Conservation (phyloP, 2,888 invertebrate genomes). For the Mycalesis mineus region DNA sequence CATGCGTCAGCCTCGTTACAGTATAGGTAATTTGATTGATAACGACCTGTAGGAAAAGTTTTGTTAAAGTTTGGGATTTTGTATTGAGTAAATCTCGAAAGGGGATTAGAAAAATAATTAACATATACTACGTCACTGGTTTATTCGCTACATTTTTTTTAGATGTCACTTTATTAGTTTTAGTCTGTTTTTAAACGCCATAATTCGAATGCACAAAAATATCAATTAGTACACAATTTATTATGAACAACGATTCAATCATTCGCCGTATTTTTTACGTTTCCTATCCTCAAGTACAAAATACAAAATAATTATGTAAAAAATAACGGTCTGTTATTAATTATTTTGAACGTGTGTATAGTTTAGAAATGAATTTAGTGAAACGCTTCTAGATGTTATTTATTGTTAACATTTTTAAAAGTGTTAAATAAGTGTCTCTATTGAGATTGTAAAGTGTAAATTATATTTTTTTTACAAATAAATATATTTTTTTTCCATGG, state of each 20-base stretch:
- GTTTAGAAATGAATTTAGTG: slow-evolving; percentile 33
- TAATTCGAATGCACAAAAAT: neutral
- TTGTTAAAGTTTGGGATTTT: too few species aligned
- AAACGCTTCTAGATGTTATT: slow-evolving; percentile 39
- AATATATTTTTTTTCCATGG: slow-evolving; percentile 39
- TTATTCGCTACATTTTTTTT: too few species aligned
- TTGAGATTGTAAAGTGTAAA: slow-evolving; percentile 63
- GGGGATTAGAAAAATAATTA: too few species aligned
- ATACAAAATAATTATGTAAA: slow-evolving; percentile 16
- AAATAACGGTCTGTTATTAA: slow-evolving; percentile 5
- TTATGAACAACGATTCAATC: neutral
- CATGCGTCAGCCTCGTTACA: too few species aligned
- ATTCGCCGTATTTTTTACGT: slow-evolving; percentile 2
- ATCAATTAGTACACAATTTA: neutral
- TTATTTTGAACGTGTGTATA: slow-evolving; percentile 15
- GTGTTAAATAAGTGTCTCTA: slow-evolving; percentile 48
- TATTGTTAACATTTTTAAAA: slow-evolving; percentile 45
- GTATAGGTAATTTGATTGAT: too few species aligned
- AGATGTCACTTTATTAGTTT: neutral
- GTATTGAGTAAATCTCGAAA: too few species aligned
- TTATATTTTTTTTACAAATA: slow-evolving; percentile 62
- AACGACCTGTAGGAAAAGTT: too few species aligned
- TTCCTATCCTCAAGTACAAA: slow-evolving; percentile 41
- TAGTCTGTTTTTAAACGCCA: neutral
- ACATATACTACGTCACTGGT: too few species aligned